Base-by-base conservation (phyloP, 2,113 vertebrate species). In the Emydura subglobosa region DNA sequence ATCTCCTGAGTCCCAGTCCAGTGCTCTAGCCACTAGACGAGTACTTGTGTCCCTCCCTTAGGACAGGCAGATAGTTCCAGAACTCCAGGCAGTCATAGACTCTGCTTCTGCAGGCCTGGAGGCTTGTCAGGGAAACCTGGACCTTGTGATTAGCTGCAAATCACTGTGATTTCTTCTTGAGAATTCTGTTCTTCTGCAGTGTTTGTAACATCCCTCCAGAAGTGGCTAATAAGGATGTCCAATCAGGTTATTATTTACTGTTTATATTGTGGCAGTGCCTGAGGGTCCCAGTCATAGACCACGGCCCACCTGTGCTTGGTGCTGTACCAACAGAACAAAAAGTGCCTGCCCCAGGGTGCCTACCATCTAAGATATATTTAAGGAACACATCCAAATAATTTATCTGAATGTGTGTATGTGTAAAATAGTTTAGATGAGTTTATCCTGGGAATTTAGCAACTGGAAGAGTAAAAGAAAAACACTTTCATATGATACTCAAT, bases 361-460 rank as follows among this genome's bases (percentile, higher is more conserved):
- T 85, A 65, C 29, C 55, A 90, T 92, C 16, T 13, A 88, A 92
- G 85, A 27, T 59, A 59, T 79, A 57, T 87, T 76, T 57, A 44
- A 44, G 72, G 39, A 25, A n/a, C 24, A 39, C 22, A 76, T 76
- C 22, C 24, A 76, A 76, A 76, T 44, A 3, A 74, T 44, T 76
- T 76, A 39, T 76, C 39, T 76, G 72, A n/a, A 44, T 42, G 22
- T 24, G 11, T 42, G 54, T 55, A 27, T 34, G 31, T 86, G 22
- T 57, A 42, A 78, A 86, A 21, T 55, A 80, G 53, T 51, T 74
- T 44, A 95, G 92, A 92, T 79, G 82, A 88, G 3, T 92, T 86
- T 96, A 51, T 34, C 92, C 65, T 76, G 47, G 86, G 95, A 94
- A 93, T 79, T 39, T 76, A 68, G 74, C 92, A 94, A 91, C 61